Conservation (phyloP, 2,888 invertebrate genomes). For the Drosophila helvetica region DNA sequence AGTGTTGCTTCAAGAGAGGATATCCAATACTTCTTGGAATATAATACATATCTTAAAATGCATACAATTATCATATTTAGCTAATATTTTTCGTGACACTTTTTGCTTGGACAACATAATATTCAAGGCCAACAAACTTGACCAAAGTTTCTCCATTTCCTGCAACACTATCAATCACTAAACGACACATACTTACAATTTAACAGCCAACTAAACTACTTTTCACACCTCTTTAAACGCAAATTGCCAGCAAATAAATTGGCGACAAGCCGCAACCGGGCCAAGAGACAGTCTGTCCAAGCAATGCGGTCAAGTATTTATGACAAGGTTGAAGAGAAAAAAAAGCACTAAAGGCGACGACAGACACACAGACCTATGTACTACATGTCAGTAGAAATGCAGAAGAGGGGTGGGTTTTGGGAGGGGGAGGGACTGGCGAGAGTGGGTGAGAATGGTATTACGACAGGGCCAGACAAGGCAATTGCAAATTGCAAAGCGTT, state of each 20-base stretch:
- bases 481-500: conserved; percentile 8
- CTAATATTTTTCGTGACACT: too few species aligned
- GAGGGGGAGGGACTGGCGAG: neutral
- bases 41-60: too few species aligned
- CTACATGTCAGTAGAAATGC: conserved; percentile 21
- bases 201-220: conserved; percentile 1
- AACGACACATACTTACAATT: neutral
- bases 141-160: neutral
- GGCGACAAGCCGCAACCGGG: conserved; percentile 46
- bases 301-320: conserved; percentile 78
- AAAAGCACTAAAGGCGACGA: conserved; percentile 16
- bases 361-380: neutral
- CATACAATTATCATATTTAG: too few species aligned
- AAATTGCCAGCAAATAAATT: conserved; percentile 58
- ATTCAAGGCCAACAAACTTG: neutral
- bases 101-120: too few species aligned
- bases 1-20: too few species aligned
- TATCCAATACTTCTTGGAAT: too few species aligned
- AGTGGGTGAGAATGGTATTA: conserved; percentile 18
- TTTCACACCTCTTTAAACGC: conserved; percentile 56
- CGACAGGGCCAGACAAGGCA: conserved; percentile 51
- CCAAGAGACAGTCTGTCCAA: conserved; percentile 48
- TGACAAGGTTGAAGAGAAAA: conserved; percentile 67
- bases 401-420: conserved; percentile 6
- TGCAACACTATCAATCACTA: neutral